Evolutionary conservation across 2,888 invertebrate species (phyloP).

Genomic region (Lasioglossum malachurum): DNA sequence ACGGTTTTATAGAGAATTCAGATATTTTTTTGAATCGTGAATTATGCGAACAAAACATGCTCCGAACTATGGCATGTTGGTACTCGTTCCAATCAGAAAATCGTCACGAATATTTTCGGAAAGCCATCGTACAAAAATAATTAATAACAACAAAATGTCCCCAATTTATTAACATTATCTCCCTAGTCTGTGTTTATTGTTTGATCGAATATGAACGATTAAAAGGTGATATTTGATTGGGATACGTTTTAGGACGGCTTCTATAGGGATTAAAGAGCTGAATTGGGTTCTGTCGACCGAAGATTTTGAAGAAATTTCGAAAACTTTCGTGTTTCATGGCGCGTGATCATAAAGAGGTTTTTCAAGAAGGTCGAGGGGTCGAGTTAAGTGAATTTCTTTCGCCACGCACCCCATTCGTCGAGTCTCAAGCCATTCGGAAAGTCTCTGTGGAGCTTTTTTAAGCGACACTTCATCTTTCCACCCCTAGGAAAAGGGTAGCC

Average conservation of each 20-base stretch:
- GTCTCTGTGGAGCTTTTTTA: conserved; percentile 16
- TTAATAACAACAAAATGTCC: background rate
- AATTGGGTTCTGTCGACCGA: conserved; percentile 7
- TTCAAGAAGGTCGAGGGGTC: conserved; percentile 9
- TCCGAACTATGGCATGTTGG: background rate
- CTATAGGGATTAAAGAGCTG: background rate
- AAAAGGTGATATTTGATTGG: background rate
- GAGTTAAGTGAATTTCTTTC: conserved; percentile 12
- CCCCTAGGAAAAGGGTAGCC: conserved; percentile 15
- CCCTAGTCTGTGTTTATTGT: background rate
- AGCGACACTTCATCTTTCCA: conserved; percentile 36
- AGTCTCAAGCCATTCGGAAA: conserved; percentile 1
- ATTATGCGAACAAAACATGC: background rate
- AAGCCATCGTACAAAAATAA: background rate
- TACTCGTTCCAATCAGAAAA: background rate
- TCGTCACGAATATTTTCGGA: background rate
- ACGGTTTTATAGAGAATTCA: background rate
- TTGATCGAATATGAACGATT: background rate
- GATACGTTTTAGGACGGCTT: background rate
- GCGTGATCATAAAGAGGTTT: background rate
- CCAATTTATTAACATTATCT: background rate
- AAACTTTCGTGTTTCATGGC: background rate
- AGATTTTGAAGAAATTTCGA: background rate
- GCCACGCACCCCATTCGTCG: conserved; percentile 2
- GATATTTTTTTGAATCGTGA: background rate